Base-by-base conservation (phyloP, 92 coral and sea anemone genomes). In the Virgularia gustaviana region DNA sequence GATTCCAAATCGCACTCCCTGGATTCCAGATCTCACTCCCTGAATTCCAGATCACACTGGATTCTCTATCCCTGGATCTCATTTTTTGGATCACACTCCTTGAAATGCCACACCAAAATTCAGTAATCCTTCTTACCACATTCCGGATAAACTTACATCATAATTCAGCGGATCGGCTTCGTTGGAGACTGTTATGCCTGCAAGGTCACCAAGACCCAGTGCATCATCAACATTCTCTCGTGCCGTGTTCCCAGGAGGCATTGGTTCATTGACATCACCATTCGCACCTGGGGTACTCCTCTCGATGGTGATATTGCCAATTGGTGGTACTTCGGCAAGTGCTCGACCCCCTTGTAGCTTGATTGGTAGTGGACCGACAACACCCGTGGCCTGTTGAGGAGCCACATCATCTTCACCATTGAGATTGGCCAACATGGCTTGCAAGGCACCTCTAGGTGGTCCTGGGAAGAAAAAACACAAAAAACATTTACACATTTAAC, bases 111-210 rank as follows among this genome's bases (percentile, higher is more conserved):
- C n/a, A n/a, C n/a, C n/a, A n/a, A n/a, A n/a, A n/a, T n/a, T n/a
- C n/a, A n/a, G n/a, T n/a, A n/a, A n/a, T n/a, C 23, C 58, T 27
- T 33, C 74, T 27, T 2, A 24, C 39, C 16, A 45, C 74, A 13
- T 67, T 59, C 25, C n/a, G 18, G 10, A 1, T 42, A 15, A 18
- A 75, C 91, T 13, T 61, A 92, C 98, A 72, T 92, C 96, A 65
- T 92, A 92, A 12, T 86, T 78, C 13, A 92, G 84, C 9, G 98
- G 89, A 66, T 92, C 98, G 0, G 98, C 98, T 68, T 92, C 98
- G 60, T 92, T 92, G 23, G 89, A 81, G 2, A 92, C 96, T 15
- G 98, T 92, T 22, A 92, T 73, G 38, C 91, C 89, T n/a, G 98
- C 98, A 23, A 92, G 82, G 75, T 92, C 98, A 68, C 98, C 98